Conservation (phyloP, 30 jellyfish, hydroid and myxozoan species). For the Chrysaora quinquecirrha region DNA sequence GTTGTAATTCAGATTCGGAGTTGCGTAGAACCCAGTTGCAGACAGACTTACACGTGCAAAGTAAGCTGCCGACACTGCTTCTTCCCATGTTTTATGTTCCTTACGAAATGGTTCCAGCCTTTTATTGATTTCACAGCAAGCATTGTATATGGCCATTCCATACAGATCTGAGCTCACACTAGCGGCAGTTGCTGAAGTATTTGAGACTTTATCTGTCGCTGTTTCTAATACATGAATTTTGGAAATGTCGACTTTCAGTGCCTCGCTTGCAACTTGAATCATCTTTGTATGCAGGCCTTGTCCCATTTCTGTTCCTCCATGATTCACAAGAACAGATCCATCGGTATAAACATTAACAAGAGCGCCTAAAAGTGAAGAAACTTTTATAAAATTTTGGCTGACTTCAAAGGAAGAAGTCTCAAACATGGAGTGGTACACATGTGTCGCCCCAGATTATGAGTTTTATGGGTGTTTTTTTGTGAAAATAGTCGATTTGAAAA, state of each 20-base stretch:
- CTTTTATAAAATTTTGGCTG: neutral
- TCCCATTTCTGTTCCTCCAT: too few species aligned
- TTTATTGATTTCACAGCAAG: too few species aligned
- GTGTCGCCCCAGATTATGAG: too few species aligned
- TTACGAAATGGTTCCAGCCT: slow-evolving; percentile 33
- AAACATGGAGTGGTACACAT: slow-evolving; percentile 45
- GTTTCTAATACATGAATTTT: slow-evolving; percentile 24
- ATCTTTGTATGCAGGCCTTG: too few species aligned
- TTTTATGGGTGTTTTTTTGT: slow-evolving; percentile 16
- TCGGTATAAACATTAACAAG: too few species aligned
- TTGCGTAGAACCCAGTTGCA: too few species aligned
- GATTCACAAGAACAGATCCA: too few species aligned
- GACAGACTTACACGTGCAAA: slow-evolving; percentile 36
- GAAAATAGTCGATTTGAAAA: neutral
- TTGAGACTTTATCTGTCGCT: slow-evolving; percentile 29
- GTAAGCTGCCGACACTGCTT: slow-evolving; percentile 47
- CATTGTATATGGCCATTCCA: slow-evolving; percentile 57
- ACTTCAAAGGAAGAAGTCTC: too few species aligned
- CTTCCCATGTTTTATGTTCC: slow-evolving; percentile 42
- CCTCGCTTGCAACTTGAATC: too few species aligned
- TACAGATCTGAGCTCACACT: slow-evolving; percentile 55
- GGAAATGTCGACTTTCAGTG: neutral
- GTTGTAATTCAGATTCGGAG: slow-evolving; percentile 13
- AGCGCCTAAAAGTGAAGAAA: slow-evolving; percentile 9
- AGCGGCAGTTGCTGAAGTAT: slow-evolving; percentile 59